Conservation (phyloP, 2,888 invertebrate genomes). For the Taphrorychus bicolor region DNA sequence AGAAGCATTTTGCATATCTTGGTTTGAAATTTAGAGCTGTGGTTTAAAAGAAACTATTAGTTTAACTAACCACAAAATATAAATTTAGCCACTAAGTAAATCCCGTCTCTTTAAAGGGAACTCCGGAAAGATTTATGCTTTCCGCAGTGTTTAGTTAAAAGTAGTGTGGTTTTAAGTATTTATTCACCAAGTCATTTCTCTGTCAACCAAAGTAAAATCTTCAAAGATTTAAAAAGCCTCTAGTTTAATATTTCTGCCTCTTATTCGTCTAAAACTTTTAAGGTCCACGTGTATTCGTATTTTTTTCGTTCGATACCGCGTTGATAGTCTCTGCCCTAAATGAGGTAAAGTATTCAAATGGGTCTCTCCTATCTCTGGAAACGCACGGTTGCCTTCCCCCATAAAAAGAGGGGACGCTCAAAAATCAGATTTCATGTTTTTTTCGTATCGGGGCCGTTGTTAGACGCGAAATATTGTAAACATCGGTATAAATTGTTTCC, state of each 20-base stretch:
- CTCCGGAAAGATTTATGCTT: neutral
- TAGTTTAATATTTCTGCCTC: neutral
- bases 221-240: neutral
- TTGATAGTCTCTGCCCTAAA: neutral
- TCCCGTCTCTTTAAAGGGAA: neutral
- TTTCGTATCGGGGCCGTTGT: neutral
- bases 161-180: conserved; percentile 1
- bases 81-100: neutral
- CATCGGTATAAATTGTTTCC: conserved; percentile 4
- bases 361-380: conserved; percentile 9
- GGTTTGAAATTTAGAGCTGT: neutral
- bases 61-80: neutral
- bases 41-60: too few relatives aligned
- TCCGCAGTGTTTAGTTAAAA: conserved; percentile 5
- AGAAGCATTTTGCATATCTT: neutral
- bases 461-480: conserved; percentile 9
- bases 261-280: neutral
- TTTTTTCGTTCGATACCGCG: neutral
- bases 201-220: neutral
- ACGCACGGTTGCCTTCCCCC: conserved; percentile 8
- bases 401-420: neutral
- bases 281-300: neutral
- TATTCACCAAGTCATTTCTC: neutral
- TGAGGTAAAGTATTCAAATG: conserved; percentile 8
- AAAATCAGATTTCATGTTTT: conserved; percentile 7